These are phyloP conservation scores for Empis stercorea DNA, from an alignment of 2,888 invertebrate species.

Conservation along the genomic window DNA sequence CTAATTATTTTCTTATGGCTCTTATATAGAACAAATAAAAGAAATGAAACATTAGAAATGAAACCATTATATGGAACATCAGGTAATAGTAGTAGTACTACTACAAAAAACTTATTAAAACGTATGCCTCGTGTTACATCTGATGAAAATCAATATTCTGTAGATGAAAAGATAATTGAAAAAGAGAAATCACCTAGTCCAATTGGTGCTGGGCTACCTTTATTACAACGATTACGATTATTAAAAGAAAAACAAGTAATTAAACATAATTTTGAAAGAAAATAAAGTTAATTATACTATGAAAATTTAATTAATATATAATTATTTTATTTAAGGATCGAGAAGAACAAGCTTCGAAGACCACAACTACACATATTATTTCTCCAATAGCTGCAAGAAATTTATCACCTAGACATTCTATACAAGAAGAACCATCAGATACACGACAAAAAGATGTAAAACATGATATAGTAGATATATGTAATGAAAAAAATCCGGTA, in stretches of 20 bases:
- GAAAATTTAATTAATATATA: no score
- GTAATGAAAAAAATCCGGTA: no score
- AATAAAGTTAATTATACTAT: no score
- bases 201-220: slow-evolving; percentile 71
- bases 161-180: slow-evolving; percentile 30
- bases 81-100: no score
- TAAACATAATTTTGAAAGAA: slow-evolving; percentile 11
- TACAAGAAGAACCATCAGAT: slow-evolving; percentile 39
- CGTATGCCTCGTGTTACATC: slow-evolving; percentile 65
- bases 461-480: no score
- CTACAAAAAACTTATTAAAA: slow-evolving; percentile 46
- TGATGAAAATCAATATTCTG: slow-evolving; percentile 49
- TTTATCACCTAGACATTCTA: slow-evolving; percentile 41
- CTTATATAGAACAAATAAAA: slow-evolving; percentile 16
- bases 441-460: no score
- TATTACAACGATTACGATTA: slow-evolving; percentile 62
- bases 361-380: slow-evolving; percentile 34
- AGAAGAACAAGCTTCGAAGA: slow-evolving; percentile 40
- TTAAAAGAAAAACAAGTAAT: slow-evolving; percentile 73
- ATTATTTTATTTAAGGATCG: slow-evolving; percentile 32
- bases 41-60: slow-evolving; percentile 55
- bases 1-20: no score
- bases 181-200: slow-evolving; percentile 56
- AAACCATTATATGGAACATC: slow-evolving; percentile 43
- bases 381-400: slow-evolving; percentile 47